A percentile compares a stretch with the other conserved stretches of the same genome.
Evolutionary conservation across 2,113 vertebrate species (phyloP).

Genomic region (Typhlomys cinereus): DNA sequence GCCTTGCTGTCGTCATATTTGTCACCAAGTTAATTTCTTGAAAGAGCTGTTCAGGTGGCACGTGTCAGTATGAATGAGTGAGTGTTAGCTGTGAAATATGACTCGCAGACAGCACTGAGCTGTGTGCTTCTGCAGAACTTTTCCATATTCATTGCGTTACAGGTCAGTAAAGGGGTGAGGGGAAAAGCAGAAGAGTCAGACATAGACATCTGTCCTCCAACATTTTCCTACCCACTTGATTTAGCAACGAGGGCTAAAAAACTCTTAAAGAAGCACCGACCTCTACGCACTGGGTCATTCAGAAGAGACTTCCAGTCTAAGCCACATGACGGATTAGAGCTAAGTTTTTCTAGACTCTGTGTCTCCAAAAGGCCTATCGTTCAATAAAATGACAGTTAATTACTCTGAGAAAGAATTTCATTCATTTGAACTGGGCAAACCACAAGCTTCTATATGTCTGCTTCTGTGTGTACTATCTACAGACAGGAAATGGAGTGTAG

Average conservation of each 20-base stretch:
- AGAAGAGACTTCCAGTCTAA: conserved; percentile 51
- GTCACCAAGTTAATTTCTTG: not conserved
- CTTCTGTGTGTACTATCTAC: not conserved
- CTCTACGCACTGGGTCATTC: not conserved
- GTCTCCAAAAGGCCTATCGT: not conserved
- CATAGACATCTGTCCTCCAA: not conserved
- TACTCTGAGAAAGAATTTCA: not conserved
- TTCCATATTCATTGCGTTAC: conserved; percentile 29
- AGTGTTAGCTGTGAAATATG: not conserved
- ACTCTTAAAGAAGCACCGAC: not conserved
- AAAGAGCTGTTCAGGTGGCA: not conserved
- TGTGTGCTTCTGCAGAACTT: not conserved
- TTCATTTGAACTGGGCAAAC: not conserved
- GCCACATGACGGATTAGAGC: not conserved
- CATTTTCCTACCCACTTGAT: not conserved
- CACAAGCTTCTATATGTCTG: not conserved
- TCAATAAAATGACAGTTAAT: conserved; percentile 38
- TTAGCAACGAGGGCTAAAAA: not conserved
- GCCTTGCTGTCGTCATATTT: not conserved
- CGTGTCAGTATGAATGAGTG: too few relatives aligned
- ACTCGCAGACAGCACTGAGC: not conserved
- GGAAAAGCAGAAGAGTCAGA: conserved; percentile 37
- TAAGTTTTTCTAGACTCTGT: conserved; percentile 7
- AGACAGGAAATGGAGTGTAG: not conserved
- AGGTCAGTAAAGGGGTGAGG: not conserved